phyloP scores from a whole-genome alignment of 2,888 invertebrate species.

The Lymantria dispar region DNA sequence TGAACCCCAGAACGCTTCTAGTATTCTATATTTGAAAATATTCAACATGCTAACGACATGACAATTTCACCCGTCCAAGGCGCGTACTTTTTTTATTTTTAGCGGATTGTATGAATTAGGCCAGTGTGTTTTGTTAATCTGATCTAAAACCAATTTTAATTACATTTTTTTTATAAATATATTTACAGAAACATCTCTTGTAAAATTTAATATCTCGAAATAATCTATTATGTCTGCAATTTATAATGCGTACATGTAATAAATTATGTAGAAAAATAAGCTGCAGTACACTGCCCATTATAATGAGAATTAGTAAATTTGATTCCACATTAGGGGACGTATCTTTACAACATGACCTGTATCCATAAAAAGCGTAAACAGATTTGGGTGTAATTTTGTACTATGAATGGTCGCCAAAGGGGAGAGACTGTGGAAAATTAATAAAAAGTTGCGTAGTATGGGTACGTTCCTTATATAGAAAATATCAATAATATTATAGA shows the following conservation, averaged over 20 bases:
- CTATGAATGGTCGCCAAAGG: too few species aligned
- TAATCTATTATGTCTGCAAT: background rate
- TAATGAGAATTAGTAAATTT: slow-evolving; percentile 9
- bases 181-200: background rate
- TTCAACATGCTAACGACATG: slow-evolving; percentile 28
- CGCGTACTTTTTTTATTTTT: slow-evolving; percentile 41
- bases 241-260: background rate
- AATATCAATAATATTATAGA: slow-evolving; percentile 12
- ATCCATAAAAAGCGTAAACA: too few species aligned
- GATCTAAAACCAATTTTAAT: background rate
- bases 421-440: too few species aligned
- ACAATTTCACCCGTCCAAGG: slow-evolving; percentile 62
- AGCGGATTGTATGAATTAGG: slow-evolving; percentile 2
- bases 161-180: background rate
- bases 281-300: slow-evolving; percentile 41
- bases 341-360: too few species aligned
- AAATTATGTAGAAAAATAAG: slow-evolving; percentile 9
- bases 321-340: background rate
- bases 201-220: background rate
- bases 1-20: slow-evolving; percentile 32
- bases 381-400: too few species aligned
- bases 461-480: too few species aligned
- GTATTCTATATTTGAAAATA: slow-evolving; percentile 41
- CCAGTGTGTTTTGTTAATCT: slow-evolving; percentile 36
- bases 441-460: too few species aligned